A percentile compares a stretch with the other conserved stretches of the same genome.
phyloP scores from a whole-genome alignment of 2,797 vertebrate genomes.

The Hippocampus kuda region DNA sequence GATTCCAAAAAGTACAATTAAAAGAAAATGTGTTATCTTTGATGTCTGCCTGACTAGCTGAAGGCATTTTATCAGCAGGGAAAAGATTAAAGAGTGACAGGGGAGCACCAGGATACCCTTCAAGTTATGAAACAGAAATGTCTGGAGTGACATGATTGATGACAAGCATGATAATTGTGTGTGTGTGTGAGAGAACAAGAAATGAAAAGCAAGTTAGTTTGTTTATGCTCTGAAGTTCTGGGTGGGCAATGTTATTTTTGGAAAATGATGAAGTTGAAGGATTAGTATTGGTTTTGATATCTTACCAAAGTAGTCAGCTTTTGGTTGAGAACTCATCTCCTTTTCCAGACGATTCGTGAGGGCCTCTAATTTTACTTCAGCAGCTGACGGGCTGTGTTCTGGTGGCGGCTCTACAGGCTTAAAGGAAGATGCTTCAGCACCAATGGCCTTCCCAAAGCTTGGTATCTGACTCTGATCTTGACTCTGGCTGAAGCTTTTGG shows the following conservation, averaged over 20 bases:
- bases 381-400: constrained; percentile 71
- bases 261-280: neutral
- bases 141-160: neutral
- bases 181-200: neutral
- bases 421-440: constrained; percentile 16
- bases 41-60: constrained; percentile 10
- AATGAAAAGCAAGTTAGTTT: neutral
- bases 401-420: constrained; percentile 9
- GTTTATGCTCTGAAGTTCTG: neutral
- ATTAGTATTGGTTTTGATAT: constrained; percentile 1
- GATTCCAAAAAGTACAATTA: constrained; percentile 11
- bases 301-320: constrained; percentile 94
- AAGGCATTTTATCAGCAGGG: constrained; percentile 14
- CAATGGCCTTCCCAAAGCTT: constrained; percentile 15
- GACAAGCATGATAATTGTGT: neutral
- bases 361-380: constrained; percentile 87
- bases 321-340: constrained; percentile 87
- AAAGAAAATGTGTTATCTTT: constrained; percentile 2
- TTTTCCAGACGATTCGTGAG: constrained; percentile 86
- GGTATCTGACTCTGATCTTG: constrained; percentile 33
- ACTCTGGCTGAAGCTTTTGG: constrained; percentile 35
- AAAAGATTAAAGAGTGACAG: constrained; percentile 14
- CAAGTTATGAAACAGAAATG: constrained; percentile 1
- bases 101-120: constrained; percentile 1
- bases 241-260: constrained; percentile 3